Evolutionary conservation across 53 echinoderm and acorn worm species (phyloP), one percentile per base, ranked within the genome.

Genomic region (Actinopyga echinites): DNA sequence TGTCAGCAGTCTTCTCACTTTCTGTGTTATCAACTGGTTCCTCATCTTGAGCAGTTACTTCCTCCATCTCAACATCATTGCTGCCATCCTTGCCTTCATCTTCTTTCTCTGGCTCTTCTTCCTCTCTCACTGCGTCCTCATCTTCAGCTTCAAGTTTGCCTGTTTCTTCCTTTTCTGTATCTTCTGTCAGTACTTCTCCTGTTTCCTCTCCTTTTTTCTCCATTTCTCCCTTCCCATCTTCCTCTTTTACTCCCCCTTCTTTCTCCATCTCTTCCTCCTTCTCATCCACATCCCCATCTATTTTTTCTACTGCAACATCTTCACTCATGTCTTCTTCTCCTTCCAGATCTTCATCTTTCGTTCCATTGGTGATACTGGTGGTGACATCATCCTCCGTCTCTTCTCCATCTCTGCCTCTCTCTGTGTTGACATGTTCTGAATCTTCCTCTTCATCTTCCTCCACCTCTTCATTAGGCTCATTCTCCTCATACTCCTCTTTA

Each of bases 311-410:
- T 45, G 26, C 5, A 6, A 26, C 71, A 9, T 40, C 45, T 45
- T 71, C 71, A 28, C 71, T 71, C 6, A 21, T 43, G 21, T 68
- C 68, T 23, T 65, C 65, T 23, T 71, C 71, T 71, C 28, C 23
- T 23, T 71, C 42, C 7, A 32, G 25, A 71, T 42, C 71, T 13
- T 71, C 44, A 44, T 71, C 71, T 34, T 71, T 71, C 9, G 71
- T n/a, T 22, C 71, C 71, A 44, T 71, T 71, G 37, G 71, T 71
- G 71, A 71, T 71, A 44, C 71, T 71, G 45, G 44, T 26, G 24
- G 71, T 71, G 36, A 71, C 44, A 44, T 71, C 71, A 21, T 71
- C 71, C 42, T 71, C 71, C 1, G 71, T 71, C 25, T 71, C 71
- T 23, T 40, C 71, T 30, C 26, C 40, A 21, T 71, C 22, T 23